Evolutionary conservation across 2,113 vertebrate species (phyloP).

Genomic region (Myrmecobius fasciatus): DNA sequence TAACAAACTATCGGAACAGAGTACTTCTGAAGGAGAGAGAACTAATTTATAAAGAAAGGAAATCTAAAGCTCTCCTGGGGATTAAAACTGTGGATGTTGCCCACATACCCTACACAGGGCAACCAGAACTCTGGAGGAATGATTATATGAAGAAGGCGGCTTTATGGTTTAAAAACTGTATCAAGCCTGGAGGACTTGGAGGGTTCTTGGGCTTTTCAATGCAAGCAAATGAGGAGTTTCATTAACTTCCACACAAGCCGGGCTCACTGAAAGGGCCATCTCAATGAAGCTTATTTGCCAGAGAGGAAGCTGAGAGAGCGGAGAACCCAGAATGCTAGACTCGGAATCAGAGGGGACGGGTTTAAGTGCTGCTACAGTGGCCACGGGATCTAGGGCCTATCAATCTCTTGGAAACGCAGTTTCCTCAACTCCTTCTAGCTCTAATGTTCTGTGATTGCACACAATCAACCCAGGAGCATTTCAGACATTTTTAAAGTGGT

Average conservation of each 20-base stretch:
- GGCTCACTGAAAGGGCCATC: not conserved
- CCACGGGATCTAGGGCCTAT: not conserved
- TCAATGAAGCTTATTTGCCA: not conserved
- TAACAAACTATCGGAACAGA: not conserved
- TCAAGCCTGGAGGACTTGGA: not conserved
- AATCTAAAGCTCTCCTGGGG: slow-evolving; percentile 23
- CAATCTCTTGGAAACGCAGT: not conserved
- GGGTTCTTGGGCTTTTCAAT: not conserved
- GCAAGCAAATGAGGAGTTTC: not conserved
- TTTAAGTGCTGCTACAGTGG: not conserved
- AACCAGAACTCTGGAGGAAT: not conserved
- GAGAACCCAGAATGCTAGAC: not conserved
- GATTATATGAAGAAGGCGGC: not conserved
- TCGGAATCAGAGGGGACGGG: not conserved
- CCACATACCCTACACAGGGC: not conserved
- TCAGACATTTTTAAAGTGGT: slow-evolving; percentile 46
- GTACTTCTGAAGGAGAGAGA: not conserved
- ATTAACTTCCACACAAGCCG: not conserved
- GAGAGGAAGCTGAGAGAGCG: not conserved
- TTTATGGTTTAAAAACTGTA: not conserved
- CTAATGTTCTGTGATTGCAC: not conserved
- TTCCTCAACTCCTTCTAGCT: not conserved
- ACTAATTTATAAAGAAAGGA: not conserved
- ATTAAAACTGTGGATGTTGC: not conserved
- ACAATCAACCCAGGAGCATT: slow-evolving; percentile 43